Evolutionary conservation across 2,113 vertebrate species (phyloP).

Genomic region (Nymphicus hollandicus): DNA sequence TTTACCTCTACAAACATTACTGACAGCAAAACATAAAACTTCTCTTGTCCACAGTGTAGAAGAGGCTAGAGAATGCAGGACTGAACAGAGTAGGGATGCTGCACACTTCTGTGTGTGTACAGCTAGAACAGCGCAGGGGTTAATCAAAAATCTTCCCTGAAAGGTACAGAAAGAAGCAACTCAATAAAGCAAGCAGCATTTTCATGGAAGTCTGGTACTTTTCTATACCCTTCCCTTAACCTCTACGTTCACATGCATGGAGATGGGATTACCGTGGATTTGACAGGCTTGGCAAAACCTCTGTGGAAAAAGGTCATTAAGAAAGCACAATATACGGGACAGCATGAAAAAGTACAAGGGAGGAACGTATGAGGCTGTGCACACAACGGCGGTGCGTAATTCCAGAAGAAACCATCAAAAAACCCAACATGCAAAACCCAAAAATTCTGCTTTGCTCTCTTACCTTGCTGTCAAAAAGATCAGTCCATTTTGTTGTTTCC

Average conservation of each 20-base stretch:
- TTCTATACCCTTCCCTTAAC: background rate
- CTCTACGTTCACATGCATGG: background rate
- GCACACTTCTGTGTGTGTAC: background rate
- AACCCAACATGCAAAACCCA: background rate
- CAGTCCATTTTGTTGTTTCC: slow-evolving; percentile 97
- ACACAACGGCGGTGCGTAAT: background rate
- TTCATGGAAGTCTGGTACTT: background rate
- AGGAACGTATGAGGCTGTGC: background rate
- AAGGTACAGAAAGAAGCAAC: slow-evolving; percentile 19
- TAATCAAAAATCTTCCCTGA: background rate
- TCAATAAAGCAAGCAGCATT: background rate
- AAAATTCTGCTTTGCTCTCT: background rate
- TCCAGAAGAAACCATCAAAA: background rate
- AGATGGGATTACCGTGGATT: background rate
- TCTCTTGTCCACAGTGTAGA: background rate
- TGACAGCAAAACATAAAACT: slow-evolving; percentile 19
- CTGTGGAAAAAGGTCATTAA: background rate
- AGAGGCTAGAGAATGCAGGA: background rate
- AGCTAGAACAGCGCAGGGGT: background rate
- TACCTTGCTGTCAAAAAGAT: slow-evolving; percentile 94
- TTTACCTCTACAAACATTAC: slow-evolving; percentile 19
- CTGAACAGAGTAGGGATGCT: background rate
- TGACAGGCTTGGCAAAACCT: background rate
- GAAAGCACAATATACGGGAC: background rate
- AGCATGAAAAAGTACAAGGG: background rate